Percentiles rank a stretch among this genome's conserved stretches.
These are phyloP conservation scores for Acanthosepion pharaonis DNA, from an alignment of 2,888 invertebrate species.

Conservation along the genomic window DNA sequence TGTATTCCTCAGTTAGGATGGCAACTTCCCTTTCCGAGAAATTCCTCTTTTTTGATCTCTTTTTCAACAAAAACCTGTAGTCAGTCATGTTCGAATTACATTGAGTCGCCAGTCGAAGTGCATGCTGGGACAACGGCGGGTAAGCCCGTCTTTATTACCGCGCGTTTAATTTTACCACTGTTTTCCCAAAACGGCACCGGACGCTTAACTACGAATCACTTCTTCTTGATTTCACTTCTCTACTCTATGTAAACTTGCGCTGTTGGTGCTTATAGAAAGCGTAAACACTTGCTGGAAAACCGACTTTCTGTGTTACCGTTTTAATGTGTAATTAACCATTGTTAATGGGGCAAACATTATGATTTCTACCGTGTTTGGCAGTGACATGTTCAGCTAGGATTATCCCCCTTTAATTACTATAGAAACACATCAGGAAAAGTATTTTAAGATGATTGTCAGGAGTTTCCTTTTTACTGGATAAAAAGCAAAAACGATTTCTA, in stretches of 20 bases:
- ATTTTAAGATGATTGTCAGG: neutral
- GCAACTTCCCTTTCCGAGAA: conserved; percentile 34
- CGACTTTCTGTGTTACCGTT: neutral
- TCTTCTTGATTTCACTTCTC: neutral
- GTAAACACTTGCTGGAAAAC: neutral
- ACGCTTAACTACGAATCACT: neutral
- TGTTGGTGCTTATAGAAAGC: neutral
- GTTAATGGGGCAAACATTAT: neutral
- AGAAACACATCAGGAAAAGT: neutral
- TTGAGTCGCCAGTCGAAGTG: neutral
- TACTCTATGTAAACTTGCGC: neutral
- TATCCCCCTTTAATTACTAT: neutral
- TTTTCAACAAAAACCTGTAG: conserved; percentile 35
- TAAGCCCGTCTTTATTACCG: conserved; percentile 33
- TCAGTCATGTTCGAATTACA: conserved; percentile 16
- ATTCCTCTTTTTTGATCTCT: conserved; percentile 41
- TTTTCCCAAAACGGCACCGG: neutral
- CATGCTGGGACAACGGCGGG: conserved; percentile 41
- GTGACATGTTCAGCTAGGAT: neutral
- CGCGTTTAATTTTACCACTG: conserved; percentile 8
- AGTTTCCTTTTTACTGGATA: too few relatives aligned
- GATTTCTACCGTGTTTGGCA: neutral
- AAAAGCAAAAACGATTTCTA: too few relatives aligned
- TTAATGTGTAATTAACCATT: neutral
- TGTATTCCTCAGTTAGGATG: conserved; percentile 34